Base-by-base conservation (phyloP, 2,113 vertebrate genomes). In the Odocoileus hemionus region DNA sequence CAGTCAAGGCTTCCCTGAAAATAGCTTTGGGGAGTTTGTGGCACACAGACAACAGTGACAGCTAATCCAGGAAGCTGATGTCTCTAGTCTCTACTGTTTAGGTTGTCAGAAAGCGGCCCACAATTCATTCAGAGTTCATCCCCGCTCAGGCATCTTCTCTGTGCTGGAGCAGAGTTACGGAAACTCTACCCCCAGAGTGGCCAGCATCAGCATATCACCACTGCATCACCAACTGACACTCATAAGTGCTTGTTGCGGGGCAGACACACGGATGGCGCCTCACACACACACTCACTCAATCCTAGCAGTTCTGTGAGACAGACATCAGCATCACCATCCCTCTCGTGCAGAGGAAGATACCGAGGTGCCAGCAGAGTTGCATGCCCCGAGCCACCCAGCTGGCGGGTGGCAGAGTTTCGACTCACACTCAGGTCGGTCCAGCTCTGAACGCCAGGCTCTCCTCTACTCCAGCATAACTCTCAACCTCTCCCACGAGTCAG, bases 241-340 rank as follows among this genome's bases (percentile, higher is more conserved):
- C 7, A 0, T 11, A 12, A 7, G 50, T 33, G 25, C 54, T 30
- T 14, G 28, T 8, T 0, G 21, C 1, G 12, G 16, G 57, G 14
- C 86, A 88, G 16, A 50, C 14, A 28, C 12, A 11, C 0, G 10
- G 15, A 26, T 2, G 17, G 17, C 17, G 1, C 30, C 58, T 39
- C 17, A 33, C 2, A 47, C 5, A 10, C 43, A 21, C 5, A 33
- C 64, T 86, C 39, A 45, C 15, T 6, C 2, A 17, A 74, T 33
- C 52, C 79, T 47, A 13, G n/a, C 15, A n/a, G 5, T 14, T 52
- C 43, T 26, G 26, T 1, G 33, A 58, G 36, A 55, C 3, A 15
- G 54, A 74, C 2, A 57, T 12, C 23, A 12, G 3, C n/a, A 36
- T 23, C 9, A 1, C 23, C 2, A 43, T 28, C 16, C 26, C 25